Evolutionary conservation across 1,140 invertebrate genomes (phyloP).

Genomic region (Drosophila serrata): DNA sequence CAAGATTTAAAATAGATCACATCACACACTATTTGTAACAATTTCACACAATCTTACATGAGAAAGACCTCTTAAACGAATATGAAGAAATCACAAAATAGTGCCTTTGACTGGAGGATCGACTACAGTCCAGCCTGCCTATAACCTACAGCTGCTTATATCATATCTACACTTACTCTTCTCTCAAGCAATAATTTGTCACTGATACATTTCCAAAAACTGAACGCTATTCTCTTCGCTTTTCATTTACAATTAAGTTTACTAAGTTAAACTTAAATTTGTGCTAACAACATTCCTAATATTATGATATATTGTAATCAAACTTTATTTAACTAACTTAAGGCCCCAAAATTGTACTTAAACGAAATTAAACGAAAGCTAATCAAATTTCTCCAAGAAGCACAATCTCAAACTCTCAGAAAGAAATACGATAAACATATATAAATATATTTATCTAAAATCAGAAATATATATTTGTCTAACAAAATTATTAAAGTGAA

Average conservation of each 20-base stretch:
- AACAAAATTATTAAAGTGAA: slow-evolving; percentile 66
- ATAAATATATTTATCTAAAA: slow-evolving; percentile 52
- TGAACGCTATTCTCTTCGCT: slow-evolving; percentile 10
- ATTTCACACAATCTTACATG: slow-evolving; percentile 14
- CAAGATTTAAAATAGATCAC: slow-evolving; percentile 2
- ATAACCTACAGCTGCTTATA: slow-evolving; percentile 13
- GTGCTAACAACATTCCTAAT: slow-evolving; percentile 48
- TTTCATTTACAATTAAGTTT: slow-evolving; percentile 16
- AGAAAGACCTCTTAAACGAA: slow-evolving; percentile 25
- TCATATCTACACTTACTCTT: slow-evolving; percentile 23
- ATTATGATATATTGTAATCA: slow-evolving; percentile 29
- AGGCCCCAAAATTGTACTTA: slow-evolving; percentile 62
- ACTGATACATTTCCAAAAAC: slow-evolving; percentile 25
- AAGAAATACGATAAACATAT: slow-evolving; percentile 19
- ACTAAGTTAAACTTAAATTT: slow-evolving; percentile 27
- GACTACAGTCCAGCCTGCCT: slow-evolving; percentile 28
- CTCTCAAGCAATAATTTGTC: slow-evolving; percentile 40
- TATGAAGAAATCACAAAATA: slow-evolving; percentile 60
- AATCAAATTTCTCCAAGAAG: slow-evolving; percentile 81
- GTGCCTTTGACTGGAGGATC: slow-evolving; percentile 72
- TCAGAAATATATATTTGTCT: slow-evolving; percentile 74
- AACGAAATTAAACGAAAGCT: slow-evolving; percentile 46
- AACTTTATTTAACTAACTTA: slow-evolving; percentile 39
- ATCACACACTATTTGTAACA: slow-evolving; percentile 3
- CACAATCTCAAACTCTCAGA: slow-evolving; percentile 57